Conservation (phyloP, 2,113 vertebrate species). For the Protomyctophum bolini region DNA sequence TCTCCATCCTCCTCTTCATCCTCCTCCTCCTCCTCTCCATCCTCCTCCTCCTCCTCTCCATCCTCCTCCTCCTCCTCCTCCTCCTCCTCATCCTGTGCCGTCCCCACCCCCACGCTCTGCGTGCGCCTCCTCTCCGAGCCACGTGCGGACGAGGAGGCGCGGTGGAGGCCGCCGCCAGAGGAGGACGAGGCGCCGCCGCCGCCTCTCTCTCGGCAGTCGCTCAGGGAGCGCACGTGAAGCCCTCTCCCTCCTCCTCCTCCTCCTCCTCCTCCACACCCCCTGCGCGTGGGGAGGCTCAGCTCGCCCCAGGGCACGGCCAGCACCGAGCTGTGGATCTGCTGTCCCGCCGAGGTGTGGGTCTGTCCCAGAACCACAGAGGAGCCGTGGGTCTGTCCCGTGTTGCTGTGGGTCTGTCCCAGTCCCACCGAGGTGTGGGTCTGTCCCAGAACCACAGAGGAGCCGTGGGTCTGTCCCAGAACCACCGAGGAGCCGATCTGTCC, state of each 20-base stretch:
- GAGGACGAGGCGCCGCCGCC: no score
- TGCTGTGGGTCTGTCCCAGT: no score
- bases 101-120: slow-evolving; percentile 70
- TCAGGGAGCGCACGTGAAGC: slow-evolving; percentile 63
- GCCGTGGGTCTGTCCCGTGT: slow-evolving; percentile 19
- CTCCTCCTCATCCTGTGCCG: slow-evolving; percentile 50
- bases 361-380: no score
- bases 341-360: slow-evolving; percentile 50
- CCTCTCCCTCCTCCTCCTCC: slow-evolving; percentile 27
- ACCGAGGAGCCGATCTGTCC: no score
- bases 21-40: slow-evolving; percentile 29
- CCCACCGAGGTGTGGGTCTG: no score
- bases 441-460: neutral
- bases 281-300: slow-evolving; percentile 65
- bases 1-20: slow-evolving; percentile 16
- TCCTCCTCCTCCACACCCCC: slow-evolving; percentile 28
- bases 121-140: slow-evolving; percentile 61
- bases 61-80: slow-evolving; percentile 37
- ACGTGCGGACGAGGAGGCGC: slow-evolving; percentile 29
- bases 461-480: slow-evolving; percentile 35
- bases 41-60: neutral
- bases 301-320: slow-evolving; percentile 63
- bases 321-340: slow-evolving; percentile 35
- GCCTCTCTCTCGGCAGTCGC: slow-evolving; percentile 63
- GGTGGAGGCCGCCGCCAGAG: no score